Conservation (phyloP, 2,888 invertebrate genomes). For the Diogma glabrata region DNA sequence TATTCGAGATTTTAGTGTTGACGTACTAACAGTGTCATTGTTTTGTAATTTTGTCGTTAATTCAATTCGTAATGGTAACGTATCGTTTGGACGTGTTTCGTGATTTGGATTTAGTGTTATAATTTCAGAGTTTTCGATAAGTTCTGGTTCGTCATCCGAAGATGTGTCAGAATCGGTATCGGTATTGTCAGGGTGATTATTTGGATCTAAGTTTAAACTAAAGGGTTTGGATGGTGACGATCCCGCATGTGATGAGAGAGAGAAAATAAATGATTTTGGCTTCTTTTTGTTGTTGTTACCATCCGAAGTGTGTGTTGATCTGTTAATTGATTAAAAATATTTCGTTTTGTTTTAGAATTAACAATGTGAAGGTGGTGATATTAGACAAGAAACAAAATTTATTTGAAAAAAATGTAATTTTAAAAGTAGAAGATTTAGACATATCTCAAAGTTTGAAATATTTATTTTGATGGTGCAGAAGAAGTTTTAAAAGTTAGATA, state of each 20-base stretch:
- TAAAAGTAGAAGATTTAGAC: no score
- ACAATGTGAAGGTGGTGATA: no score
- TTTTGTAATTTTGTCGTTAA: conserved; percentile 3
- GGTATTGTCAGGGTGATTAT: neutral
- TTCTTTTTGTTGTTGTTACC: conserved; percentile 27
- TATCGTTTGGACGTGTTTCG: neutral
- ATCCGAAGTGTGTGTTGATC: conserved; percentile 22
- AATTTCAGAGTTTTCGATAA: conserved; percentile 3
- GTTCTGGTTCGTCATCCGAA: conserved; percentile 24
- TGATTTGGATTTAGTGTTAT: neutral
- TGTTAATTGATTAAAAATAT: conserved; percentile 17
- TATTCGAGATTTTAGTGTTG: conserved; percentile 11
- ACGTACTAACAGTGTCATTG: no score
- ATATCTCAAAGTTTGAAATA: no score
- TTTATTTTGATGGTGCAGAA: no score
- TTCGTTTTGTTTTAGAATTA: neutral
- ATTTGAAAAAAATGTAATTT: no score
- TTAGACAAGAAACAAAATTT: no score
- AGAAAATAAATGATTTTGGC: conserved; percentile 25
- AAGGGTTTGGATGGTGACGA: conserved; percentile 32
- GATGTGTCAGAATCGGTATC: neutral
- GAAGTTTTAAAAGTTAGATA: no score
- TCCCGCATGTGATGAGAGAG: conserved; percentile 30
- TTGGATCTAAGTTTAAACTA: conserved; percentile 14
- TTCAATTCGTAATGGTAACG: conserved; percentile 10